These are phyloP conservation scores for Epicampocera succincta DNA, from an alignment of 2,888 invertebrate species.

Conservation along the genomic window DNA sequence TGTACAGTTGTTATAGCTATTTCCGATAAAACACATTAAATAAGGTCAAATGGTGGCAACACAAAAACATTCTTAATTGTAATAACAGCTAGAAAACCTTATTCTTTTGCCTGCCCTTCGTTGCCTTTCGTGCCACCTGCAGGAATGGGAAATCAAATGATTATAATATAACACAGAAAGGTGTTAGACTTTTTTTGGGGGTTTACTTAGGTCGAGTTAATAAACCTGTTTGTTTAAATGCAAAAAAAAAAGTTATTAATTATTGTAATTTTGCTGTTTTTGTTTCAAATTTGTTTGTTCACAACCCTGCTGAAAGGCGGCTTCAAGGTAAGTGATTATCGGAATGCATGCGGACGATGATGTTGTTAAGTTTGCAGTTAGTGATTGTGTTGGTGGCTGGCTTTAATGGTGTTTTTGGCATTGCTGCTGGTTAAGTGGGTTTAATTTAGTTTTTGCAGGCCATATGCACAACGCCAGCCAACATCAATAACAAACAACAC, in stretches of 20 bases:
- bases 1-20: not conserved
- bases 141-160: slow-evolving; percentile 7
- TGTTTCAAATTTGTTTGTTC: too few species aligned
- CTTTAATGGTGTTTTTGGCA: not conserved
- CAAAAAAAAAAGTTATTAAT: too few species aligned
- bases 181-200: not conserved
- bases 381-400: slow-evolving; percentile 2
- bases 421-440: slow-evolving; percentile 49
- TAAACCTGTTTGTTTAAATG: too few species aligned
- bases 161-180: not conserved
- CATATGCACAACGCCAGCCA: slow-evolving; percentile 62
- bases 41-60: slow-evolving; percentile 48
- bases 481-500: slow-evolving; percentile 57
- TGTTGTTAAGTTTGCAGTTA: not conserved
- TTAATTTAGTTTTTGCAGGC: slow-evolving; percentile 52
- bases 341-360: too few species aligned
- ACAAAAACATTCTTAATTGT: slow-evolving; percentile 28
- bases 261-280: too few species aligned
- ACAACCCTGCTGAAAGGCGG: too few species aligned
- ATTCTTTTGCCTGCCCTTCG: too few species aligned
- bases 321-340: too few species aligned
- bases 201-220: too few species aligned
- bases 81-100: not conserved
- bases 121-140: not conserved
- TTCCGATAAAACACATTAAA: slow-evolving; percentile 34